A percentile compares a stretch with the other conserved stretches of the same genome.
These are phyloP conservation scores for Alectoris magna DNA, from an alignment of 2,797 vertebrate species.

Conservation along the genomic window DNA sequence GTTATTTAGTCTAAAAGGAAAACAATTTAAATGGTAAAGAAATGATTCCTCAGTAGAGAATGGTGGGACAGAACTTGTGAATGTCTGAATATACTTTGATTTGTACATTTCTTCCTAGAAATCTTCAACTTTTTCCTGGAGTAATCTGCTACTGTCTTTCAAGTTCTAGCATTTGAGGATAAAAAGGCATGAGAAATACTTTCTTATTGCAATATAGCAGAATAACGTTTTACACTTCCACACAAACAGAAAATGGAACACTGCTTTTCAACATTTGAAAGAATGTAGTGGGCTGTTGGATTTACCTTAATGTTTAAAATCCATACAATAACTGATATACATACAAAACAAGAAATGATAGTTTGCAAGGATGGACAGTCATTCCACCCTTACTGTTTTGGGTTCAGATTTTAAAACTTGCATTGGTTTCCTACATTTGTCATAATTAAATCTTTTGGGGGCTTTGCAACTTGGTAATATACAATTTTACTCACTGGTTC, in stretches of 20 bases:
- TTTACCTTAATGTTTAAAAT: background rate
- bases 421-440: background rate
- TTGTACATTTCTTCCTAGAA: background rate
- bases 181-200: background rate
- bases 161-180: background rate
- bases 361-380: background rate
- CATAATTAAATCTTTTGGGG: background rate
- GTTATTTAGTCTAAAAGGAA: background rate
- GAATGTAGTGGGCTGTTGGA: accelerated
- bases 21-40: background rate
- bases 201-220: background rate
- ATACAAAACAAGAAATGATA: background rate
- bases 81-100: background rate
- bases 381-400: background rate
- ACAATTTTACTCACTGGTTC: background rate
- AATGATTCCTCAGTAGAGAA: background rate
- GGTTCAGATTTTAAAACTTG: background rate
- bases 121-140: background rate
- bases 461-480: background rate
- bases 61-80: background rate
- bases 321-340: background rate
- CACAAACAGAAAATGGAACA: background rate
- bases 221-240: background rate
- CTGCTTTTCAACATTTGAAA: background rate
- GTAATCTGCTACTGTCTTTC: background rate